Base-by-base conservation (phyloP, 1,140 invertebrate species). In the Cyrtorhinus lividipennis region DNA sequence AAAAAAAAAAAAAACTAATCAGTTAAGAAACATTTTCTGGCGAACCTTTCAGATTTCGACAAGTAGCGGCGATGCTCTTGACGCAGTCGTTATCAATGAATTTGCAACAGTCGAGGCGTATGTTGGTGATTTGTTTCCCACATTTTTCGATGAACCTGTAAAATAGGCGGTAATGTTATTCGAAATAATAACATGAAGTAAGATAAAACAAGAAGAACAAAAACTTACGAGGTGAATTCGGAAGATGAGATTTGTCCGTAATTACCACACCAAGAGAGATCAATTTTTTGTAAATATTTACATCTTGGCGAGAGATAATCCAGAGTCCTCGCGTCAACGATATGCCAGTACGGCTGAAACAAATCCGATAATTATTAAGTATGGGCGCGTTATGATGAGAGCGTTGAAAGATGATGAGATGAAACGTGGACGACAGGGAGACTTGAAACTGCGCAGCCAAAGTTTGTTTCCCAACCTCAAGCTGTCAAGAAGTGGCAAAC, bases 251-350 rank as follows among this genome's bases (percentile, higher is more conserved):
- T 79, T 64, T 78, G 78, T 58, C 78, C 75, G 70, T 88, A 83
- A 65, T 81, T 83, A n/a, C 87, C 87, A 73, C 89, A 92, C 90
- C 90, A 94, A 0, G 88, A 91, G 0, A 93, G 71, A 76, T 92
- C 89, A 13, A 94, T 69, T 72, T 83, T 83, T 68, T 85, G 83
- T 15, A 92, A 72, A 71, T 82, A 81, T 65, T 80, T 79, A 72
- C 86, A 87, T 63, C 83, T 76, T 13, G 69, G 65, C 18, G 71
- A 68, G 27, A 85, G 72, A 67, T 67, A 74, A 56, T 75, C 69
- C 53, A 86, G 70, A 24, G 77, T 70, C 56, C 66, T 65, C 61
- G 71, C 67, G 68, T 69, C 74, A 53, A 80, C 67, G 75, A 78
- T 69, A 75, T 72, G 72, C 73, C 72, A 84, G 71, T 71, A 82